Conservation (phyloP, 2,888 invertebrate species). For the Embidobia sp. region DNA sequence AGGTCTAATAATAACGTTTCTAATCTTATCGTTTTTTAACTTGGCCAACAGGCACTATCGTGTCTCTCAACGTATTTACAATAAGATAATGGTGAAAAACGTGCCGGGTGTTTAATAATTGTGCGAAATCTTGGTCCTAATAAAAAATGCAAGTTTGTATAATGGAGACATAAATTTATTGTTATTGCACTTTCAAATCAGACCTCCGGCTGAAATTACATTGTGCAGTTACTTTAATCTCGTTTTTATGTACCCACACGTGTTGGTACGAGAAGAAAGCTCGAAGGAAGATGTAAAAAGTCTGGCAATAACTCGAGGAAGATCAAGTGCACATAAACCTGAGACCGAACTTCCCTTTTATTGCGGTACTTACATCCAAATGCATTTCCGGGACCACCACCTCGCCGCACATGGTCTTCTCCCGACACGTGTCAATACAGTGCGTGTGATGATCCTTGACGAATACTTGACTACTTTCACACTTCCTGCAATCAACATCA, state of each 20-base stretch:
- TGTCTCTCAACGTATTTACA: too few species aligned
- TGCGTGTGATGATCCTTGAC: slow-evolving; percentile 92
- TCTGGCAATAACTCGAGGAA: slow-evolving; percentile 6
- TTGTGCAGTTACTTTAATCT: slow-evolving; percentile 6
- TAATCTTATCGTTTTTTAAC: too few species aligned
- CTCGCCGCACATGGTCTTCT: slow-evolving; percentile 97
- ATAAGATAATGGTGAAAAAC: too few species aligned
- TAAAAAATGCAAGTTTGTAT: too few species aligned
- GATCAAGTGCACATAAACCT: slow-evolving; percentile 22
- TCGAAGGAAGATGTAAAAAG: neutral
- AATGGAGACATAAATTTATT: too few species aligned
- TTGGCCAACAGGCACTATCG: too few species aligned
- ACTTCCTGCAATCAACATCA: slow-evolving; percentile 85
- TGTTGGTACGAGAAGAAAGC: neutral
- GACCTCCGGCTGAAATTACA: neutral
- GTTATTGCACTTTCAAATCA: neutral
- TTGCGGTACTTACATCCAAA: slow-evolving; percentile 88
- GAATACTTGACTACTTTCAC: slow-evolving; percentile 93
- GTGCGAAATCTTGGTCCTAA: too few species aligned
- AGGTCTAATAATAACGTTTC: too few species aligned
- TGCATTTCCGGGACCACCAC: slow-evolving; percentile 96
- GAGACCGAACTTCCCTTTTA: slow-evolving; percentile 5
- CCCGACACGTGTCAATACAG: slow-evolving; percentile 92
- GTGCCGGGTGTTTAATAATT: too few species aligned
- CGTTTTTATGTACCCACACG: slow-evolving; percentile 6